Evolutionary conservation across 2,888 invertebrate genomes (phyloP).

Genomic region (Brachylomia viminalis): DNA sequence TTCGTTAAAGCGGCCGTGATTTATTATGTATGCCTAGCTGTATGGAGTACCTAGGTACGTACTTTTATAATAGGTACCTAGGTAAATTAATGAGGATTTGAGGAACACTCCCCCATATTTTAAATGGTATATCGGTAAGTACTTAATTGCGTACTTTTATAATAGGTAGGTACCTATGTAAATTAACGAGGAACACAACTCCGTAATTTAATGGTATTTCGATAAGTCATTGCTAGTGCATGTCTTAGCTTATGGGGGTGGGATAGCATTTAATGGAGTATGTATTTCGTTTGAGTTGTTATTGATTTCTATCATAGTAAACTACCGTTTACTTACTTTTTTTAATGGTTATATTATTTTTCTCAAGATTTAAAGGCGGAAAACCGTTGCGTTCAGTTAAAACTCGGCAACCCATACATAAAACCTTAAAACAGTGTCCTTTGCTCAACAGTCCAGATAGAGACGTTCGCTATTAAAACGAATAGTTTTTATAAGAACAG

Average conservation of each 20-base stretch:
- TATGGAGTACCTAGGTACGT: constrained; percentile 8
- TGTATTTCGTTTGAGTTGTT: not conserved
- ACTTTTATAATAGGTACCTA: not conserved
- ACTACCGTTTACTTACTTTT: not conserved
- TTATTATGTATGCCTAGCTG: constrained; percentile 45
- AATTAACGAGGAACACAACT: not conserved
- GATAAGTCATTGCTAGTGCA: not conserved
- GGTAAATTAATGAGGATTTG: constrained; percentile 35
- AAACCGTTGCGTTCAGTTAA: no score
- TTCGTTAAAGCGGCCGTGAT: constrained; percentile 49
- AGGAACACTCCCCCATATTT: constrained; percentile 18
- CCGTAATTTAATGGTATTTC: not conserved
- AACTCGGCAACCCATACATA: no score
- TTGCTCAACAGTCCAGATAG: no score
- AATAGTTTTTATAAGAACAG: no score
- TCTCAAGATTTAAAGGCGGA: no score
- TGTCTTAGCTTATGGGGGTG: not conserved
- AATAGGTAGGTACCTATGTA: not conserved
- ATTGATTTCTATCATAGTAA: not conserved
- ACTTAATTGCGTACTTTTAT: not conserved
- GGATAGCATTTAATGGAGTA: not conserved
- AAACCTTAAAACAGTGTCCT: no score
- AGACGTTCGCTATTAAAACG: no score
- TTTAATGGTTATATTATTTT: no score
- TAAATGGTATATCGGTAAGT: not conserved